Base-by-base conservation (phyloP, 2,888 invertebrate genomes). In the Habrosyne pyritoides region DNA sequence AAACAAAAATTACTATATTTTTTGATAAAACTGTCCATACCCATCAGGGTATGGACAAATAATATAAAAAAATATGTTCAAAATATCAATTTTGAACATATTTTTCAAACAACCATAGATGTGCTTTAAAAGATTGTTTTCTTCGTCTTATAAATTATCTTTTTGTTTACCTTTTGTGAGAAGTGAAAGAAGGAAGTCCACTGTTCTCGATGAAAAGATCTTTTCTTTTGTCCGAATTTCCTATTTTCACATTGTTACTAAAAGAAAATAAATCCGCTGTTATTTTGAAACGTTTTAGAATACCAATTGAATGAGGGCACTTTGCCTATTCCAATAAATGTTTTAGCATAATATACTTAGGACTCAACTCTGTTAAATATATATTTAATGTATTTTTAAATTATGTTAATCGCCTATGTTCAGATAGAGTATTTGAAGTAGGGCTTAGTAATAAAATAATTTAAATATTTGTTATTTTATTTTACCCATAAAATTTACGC, bases 111-210 rank as follows among this genome's bases (percentile, higher is more conserved):
- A 24, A 24, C 24, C 24, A 5, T 5, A 24, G 24, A 24, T 33
- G 12, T 12, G 2, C 33, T 12, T 2, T 33, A 33, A 33, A 33
- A 2, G 33, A 33, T 33, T 33, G 33, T 33, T 33, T 33, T 33
- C 14, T 36, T 14, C 36, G 14, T 36, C 2, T 36, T 36, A 14
- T 14, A 36, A 42, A 58, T 64, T 55, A 58, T 54, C 55, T 30
- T 21, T 47, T 57, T 61, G 57, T 62, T 59, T 69, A 69, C 58
- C 69, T 65, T 62, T 68, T 69, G 69, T 65, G 59, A 56, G 12
- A 48, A 48, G 30, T 60, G 55, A 65, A 64, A 63, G 46, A 55
- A 61, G 56, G 60, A 59, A 55, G 53, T 61, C 48, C 49, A 53
- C 58, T 53, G 57, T 61, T 63, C 61, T 59, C 65, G 61, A 64